Percentiles rank a stretch among this genome's conserved stretches.
These are phyloP conservation scores for Poecilia velifera DNA, from an alignment of 2,797 vertebrate genomes.

Conservation along the genomic window DNA sequence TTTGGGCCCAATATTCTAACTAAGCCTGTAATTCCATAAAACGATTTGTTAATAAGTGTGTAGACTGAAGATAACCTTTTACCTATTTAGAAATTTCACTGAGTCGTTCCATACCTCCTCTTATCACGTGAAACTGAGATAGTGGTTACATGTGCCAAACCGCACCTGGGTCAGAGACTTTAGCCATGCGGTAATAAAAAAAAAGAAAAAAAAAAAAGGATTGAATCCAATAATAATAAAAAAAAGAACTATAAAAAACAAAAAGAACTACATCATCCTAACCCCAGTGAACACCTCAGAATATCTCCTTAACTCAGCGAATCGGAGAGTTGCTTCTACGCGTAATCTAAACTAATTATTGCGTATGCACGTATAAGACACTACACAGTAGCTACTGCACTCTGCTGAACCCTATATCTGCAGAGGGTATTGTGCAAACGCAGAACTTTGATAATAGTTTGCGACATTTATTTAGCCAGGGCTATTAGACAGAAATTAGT, in stretches of 20 bases:
- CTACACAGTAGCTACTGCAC: not conserved
- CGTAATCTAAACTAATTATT: not conserved
- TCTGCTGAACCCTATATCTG: not conserved
- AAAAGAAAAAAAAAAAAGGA: conserved; percentile 13
- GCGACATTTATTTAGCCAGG: conserved; percentile 9
- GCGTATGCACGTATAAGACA: not conserved
- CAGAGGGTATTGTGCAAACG: not conserved
- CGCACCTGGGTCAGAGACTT: not conserved
- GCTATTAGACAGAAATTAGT: not conserved
- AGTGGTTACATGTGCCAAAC: not conserved
- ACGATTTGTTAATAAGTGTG: conserved; percentile 8
- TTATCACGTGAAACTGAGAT: conserved; percentile 51
- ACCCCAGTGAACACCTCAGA: not conserved
- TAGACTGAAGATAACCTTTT: conserved; percentile 45
- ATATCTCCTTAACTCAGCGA: not conserved
- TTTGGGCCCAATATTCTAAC: not conserved
- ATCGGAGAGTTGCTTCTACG: not conserved
- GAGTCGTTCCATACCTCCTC: conserved; percentile 40
- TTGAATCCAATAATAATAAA: not conserved
- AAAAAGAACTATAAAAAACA: not conserved
- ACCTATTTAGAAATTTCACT: conserved; percentile 37
- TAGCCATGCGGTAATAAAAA: conserved; percentile 22
- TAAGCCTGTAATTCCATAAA: not conserved
- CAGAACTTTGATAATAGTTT: not conserved
- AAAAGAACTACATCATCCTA: not conserved